These are phyloP conservation scores for Notodonta ziczac DNA, from an alignment of 2,888 invertebrate species.

Conservation along the genomic window DNA sequence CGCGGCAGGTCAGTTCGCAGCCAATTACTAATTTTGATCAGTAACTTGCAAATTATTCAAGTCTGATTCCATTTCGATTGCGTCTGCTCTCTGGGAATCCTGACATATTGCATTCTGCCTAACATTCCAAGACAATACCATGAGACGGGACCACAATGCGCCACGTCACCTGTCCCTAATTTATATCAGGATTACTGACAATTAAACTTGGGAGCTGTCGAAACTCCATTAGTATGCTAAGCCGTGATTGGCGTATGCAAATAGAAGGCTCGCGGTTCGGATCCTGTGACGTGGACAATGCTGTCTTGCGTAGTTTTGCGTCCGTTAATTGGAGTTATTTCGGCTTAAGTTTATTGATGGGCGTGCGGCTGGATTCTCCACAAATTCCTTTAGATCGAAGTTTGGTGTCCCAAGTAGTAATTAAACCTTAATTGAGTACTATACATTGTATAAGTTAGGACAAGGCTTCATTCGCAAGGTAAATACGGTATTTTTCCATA, in stretches of 20 bases:
- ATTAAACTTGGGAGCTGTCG: slow-evolving; percentile 4
- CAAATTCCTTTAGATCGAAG: too few species aligned
- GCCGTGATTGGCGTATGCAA: slow-evolving; percentile 8
- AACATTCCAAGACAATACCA: not conserved
- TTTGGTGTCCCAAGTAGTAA: too few species aligned
- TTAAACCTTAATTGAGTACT: too few species aligned
- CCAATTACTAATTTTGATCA: too few species aligned
- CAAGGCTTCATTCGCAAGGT: too few species aligned
- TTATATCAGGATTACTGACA: slow-evolving; percentile 6
- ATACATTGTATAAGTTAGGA: too few species aligned
- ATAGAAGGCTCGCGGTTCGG: slow-evolving; percentile 2
- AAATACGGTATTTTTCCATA: too few species aligned
- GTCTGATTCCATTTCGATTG: too few species aligned
- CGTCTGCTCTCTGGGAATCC: not conserved
- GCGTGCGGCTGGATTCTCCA: too few species aligned
- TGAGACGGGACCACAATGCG: not conserved
- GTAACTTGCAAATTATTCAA: too few species aligned
- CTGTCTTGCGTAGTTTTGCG: not conserved
- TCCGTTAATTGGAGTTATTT: not conserved
- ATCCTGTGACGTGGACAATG: not conserved
- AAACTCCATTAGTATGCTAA: slow-evolving; percentile 8
- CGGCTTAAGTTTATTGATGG: not conserved
- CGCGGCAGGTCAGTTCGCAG: too few species aligned
- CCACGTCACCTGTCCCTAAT: slow-evolving; percentile 2
- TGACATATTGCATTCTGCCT: not conserved